Base-by-base conservation (phyloP, 2,113 vertebrate species). In the Microcebus griseorufus region DNA sequence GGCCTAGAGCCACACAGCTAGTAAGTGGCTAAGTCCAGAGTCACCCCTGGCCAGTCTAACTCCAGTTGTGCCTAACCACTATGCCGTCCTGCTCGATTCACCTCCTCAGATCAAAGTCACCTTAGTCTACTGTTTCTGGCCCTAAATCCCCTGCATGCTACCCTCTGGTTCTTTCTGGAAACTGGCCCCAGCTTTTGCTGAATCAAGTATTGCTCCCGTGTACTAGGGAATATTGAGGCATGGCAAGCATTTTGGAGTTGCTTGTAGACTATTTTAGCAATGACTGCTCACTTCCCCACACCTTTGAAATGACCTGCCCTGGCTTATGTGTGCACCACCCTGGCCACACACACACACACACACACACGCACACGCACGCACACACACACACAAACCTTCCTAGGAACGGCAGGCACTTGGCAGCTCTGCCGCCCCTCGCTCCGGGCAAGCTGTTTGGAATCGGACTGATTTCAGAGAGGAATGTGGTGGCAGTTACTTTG, bases 131-230 rank as follows among this genome's bases (percentile, higher is more conserved):
- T 88, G 20, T 95, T 92, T 89, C 95, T 95, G 86, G 62, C 27
- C 51, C 69, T 86, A 45, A 85, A n/a, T 89, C 32, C 42, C 70
- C 29, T 39, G 17, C 29, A 1, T 76, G 65, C 39, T 83, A 18
- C 34, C 72, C 82, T 95, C 85, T 27, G 64, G 29, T 48, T 93
- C 60, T 82, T 85, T 94, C 90, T 95, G 87, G 80, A 96, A 92
- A 78, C 45, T 90, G 42, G 48, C 73, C 89, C 73, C 64, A 75
- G 48, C 55, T 17, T 53, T 96, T 76, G 62, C 82, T 80, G 88
- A 86, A 78, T 39, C 58, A 4, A 70, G 45, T 60, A 29, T 65
- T 48, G 29, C 75, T 70, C 14, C 75, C 39, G n/a, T 5, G 17
- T 34, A 55, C 67, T 25, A 25, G 65, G 79, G 62, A 78, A 82